Conservation (phyloP, 2,113 vertebrate species). For the Charadrius vociferus region DNA sequence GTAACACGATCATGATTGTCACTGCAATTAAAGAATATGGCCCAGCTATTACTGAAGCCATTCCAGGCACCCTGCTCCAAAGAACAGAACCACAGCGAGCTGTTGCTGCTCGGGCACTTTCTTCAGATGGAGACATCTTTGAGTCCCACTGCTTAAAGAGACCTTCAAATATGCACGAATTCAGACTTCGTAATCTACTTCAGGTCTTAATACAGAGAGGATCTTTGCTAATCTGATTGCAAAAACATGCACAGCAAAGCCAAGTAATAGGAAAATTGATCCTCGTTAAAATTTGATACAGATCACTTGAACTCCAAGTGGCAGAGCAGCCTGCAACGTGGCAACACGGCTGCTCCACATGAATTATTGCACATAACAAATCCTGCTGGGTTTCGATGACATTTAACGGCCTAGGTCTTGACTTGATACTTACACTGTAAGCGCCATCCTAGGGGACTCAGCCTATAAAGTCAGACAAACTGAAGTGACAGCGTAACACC, state of each 20-base stretch:
- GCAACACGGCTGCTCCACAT: background rate
- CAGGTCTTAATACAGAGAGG: background rate
- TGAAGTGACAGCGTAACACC: fast-evolving
- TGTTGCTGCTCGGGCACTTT: background rate
- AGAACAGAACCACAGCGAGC: background rate
- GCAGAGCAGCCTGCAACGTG: background rate
- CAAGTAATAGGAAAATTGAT: background rate
- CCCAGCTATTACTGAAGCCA: background rate
- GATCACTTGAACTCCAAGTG: background rate
- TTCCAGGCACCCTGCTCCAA: background rate
- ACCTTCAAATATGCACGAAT: background rate
- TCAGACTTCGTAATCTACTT: background rate
- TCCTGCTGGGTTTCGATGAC: background rate
- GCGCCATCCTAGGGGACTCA: background rate
- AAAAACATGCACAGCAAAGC: background rate
- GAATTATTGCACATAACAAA: background rate
- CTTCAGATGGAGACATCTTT: background rate
- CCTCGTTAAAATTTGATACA: background rate
- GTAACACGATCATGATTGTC: fast-evolving
- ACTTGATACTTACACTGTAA: background rate
- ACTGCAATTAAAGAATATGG: background rate
- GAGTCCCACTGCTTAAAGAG: background rate
- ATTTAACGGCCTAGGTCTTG: background rate
- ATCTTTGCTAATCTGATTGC: background rate
- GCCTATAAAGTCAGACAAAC: background rate